Evolutionary conservation across 2,888 invertebrate species (phyloP).

Genomic region (Tipula unca): DNA sequence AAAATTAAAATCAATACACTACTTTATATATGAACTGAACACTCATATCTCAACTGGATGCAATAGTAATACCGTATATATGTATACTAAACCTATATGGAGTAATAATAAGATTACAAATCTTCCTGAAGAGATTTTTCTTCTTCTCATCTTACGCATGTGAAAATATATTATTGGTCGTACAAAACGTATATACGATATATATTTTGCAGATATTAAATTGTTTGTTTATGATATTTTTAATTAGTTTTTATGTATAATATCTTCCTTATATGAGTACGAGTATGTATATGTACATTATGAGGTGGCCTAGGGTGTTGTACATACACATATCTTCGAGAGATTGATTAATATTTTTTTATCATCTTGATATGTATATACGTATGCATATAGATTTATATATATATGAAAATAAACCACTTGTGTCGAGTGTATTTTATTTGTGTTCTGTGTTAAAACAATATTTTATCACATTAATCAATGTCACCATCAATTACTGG

Average conservation of each 20-base stretch:
- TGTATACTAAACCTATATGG: not conserved
- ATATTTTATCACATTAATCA: not conserved
- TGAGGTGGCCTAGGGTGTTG: not conserved
- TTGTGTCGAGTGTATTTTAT: not conserved
- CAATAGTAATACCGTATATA: not conserved
- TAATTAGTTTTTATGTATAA: not conserved
- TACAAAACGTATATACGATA: not conserved
- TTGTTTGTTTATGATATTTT: not conserved
- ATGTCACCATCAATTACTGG: not conserved
- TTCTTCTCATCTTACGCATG: not conserved
- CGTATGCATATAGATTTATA: no score
- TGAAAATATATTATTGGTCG: not conserved
- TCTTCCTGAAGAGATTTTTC: not conserved
- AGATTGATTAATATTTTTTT: not conserved
- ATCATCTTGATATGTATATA: not conserved
- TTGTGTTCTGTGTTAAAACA: not conserved
- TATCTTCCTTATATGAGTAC: not conserved
- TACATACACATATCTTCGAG: not conserved
- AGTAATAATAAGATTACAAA: not conserved
- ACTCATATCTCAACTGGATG: not conserved
- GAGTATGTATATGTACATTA: not conserved
- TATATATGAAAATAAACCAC: not conserved
- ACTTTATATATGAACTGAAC: not conserved
- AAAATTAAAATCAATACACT: not conserved
- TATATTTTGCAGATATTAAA: not conserved